Evolutionary conservation across 2,113 vertebrate species (phyloP).

Genomic region (Anser brachyrhynchus): DNA sequence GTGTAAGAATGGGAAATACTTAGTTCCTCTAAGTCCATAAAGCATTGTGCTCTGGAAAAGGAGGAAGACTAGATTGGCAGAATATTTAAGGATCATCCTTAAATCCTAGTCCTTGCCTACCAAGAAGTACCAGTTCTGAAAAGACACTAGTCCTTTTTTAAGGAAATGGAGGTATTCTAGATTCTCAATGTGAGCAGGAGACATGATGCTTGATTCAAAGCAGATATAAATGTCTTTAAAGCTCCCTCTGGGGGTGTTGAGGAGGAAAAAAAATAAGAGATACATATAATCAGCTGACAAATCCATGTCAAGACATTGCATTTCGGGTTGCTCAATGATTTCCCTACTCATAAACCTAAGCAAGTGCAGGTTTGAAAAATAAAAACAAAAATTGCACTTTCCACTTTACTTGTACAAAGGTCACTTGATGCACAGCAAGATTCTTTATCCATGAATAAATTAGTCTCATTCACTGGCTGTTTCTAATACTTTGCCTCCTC

Average conservation of each 20-base stretch:
- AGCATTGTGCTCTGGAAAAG: neutral
- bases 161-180: neutral
- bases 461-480: neutral
- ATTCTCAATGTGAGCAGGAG: neutral
- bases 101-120: neutral
- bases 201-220: neutral
- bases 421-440: neutral
- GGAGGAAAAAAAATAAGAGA: too few species aligned
- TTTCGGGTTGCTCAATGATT: neutral
- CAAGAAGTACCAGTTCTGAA: neutral
- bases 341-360: neutral
- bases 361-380: neutral
- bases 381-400: neutral
- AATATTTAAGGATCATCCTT: neutral
- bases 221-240: neutral
- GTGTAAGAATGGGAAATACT: neutral
- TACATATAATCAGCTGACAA: too few species aligned
- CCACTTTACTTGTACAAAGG: neutral
- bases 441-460: neutral
- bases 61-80: neutral
- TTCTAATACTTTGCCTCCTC: neutral
- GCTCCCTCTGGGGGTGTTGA: too few species aligned
- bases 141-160: neutral
- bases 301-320: neutral
- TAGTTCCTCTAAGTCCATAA: neutral